Conservation (phyloP, 1,140 invertebrate species). For the Holcopasites calliopsidis region DNA sequence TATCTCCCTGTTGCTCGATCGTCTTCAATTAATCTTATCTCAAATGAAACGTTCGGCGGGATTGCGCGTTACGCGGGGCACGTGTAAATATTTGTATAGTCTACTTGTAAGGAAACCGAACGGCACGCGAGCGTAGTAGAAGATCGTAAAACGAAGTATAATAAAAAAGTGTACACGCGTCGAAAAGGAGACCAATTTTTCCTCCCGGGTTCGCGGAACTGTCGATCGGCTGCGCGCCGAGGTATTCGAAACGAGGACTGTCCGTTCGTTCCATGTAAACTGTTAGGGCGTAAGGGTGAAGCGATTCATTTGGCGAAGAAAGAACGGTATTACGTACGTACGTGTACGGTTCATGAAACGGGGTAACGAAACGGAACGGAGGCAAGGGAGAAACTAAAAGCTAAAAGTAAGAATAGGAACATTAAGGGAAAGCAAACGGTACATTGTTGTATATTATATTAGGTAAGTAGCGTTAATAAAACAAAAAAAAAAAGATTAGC, state of each 20-base stretch:
- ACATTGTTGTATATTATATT: constrained; percentile 72
- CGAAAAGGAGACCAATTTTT: constrained; percentile 55
- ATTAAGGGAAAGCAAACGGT: constrained; percentile 32
- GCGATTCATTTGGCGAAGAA: no score
- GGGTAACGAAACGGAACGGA: neutral
- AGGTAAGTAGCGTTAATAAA: constrained; percentile 65
- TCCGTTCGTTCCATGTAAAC: neutral
- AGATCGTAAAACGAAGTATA: neutral
- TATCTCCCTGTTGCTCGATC: neutral
- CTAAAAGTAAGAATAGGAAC: neutral
- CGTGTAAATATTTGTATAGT: constrained; percentile 79
- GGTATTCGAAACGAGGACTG: neutral
- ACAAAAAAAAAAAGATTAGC: constrained; percentile 53
- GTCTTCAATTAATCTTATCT: neutral
- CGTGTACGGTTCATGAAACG: neutral
- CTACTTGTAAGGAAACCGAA: constrained; percentile 61
- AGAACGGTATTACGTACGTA: neutral
- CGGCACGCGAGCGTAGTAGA: neutral
- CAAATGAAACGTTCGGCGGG: neutral
- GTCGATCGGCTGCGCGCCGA: neutral
- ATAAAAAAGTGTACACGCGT: neutral
- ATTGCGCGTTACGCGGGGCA: constrained; percentile 35
- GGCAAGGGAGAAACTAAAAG: no score
- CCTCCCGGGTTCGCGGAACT: neutral
- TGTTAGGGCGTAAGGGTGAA: neutral